phyloP scores from a whole-genome alignment of 2,888 invertebrate genomes.

The Troides helena region DNA sequence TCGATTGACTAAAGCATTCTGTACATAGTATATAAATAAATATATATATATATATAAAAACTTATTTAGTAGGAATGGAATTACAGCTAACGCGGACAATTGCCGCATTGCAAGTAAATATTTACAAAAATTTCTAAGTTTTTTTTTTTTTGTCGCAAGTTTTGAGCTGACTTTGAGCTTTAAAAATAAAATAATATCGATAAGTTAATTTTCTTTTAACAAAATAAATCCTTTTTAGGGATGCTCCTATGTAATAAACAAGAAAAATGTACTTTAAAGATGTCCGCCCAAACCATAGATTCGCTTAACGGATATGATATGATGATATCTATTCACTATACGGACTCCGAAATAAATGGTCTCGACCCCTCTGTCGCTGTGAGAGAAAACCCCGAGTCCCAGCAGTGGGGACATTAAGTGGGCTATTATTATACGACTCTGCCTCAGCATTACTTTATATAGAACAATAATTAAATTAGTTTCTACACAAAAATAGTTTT shows the following conservation, averaged over 20 bases:
- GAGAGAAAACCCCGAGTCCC: too few relatives aligned
- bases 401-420: too few relatives aligned
- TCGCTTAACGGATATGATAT: conserved; percentile 32
- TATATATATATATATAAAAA: conserved; percentile 56
- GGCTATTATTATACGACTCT: conserved; percentile 1
- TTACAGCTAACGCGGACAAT: conserved; percentile 41
- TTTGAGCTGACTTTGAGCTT: conserved; percentile 79
- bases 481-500: background rate
- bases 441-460: background rate
- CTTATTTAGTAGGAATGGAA: conserved; percentile 66
- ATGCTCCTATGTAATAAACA: conserved; percentile 39
- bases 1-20: conserved; percentile 43
- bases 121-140: conserved; percentile 54
- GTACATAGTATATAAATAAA: conserved; percentile 48
- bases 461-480: background rate
- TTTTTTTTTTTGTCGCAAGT: conserved; percentile 37
- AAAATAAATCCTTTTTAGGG: conserved; percentile 31
- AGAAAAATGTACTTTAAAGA: conserved; percentile 33
- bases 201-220: conserved; percentile 40
- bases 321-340: conserved; percentile 14
- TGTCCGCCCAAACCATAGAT: conserved; percentile 14
- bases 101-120: conserved; percentile 50
- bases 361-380: too few relatives aligned
- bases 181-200: conserved; percentile 59
- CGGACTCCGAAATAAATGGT: background rate